phyloP scores from a whole-genome alignment of 2,113 vertebrate species.

The Atlantisia rogersi region DNA sequence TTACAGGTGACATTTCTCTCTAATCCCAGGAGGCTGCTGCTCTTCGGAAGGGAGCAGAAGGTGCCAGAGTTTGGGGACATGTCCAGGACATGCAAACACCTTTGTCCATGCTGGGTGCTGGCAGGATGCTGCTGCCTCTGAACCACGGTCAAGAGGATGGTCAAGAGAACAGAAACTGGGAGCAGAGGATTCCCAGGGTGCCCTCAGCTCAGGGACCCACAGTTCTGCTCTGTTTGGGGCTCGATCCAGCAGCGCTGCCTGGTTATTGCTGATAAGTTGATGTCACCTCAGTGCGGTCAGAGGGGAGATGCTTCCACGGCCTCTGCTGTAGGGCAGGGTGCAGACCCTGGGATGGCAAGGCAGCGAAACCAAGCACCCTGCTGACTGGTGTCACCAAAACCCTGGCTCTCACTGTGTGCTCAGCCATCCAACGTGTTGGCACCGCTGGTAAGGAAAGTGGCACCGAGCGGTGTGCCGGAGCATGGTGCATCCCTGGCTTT shows the following conservation, averaged over 20 bases:
- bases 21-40: neutral
- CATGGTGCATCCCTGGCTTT: neutral
- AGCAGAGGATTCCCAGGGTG: neutral
- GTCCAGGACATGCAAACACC: neutral
- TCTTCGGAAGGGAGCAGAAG: constrained; percentile 15
- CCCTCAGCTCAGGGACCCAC: neutral
- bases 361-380: neutral
- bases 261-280: neutral
- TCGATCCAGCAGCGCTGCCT: neutral
- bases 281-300: accelerated
- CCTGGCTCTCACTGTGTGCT: neutral
- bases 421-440: accelerated
- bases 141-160: accelerated
- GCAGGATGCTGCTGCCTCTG: neutral
- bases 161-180: neutral
- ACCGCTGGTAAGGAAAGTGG: neutral
- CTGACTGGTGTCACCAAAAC: accelerated
- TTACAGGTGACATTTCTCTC: constrained; percentile 58
- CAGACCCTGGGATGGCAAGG: accelerated
- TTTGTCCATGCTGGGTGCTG: neutral
- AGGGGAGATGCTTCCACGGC: neutral
- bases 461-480: accelerated
- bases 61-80: neutral
- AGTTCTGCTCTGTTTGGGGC: neutral
- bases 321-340: neutral